A percentile compares a stretch with the other conserved stretches of the same genome.
Conservation (phyloP, 2,888 invertebrate genomes). For the Scotopteryx bipunctaria region DNA sequence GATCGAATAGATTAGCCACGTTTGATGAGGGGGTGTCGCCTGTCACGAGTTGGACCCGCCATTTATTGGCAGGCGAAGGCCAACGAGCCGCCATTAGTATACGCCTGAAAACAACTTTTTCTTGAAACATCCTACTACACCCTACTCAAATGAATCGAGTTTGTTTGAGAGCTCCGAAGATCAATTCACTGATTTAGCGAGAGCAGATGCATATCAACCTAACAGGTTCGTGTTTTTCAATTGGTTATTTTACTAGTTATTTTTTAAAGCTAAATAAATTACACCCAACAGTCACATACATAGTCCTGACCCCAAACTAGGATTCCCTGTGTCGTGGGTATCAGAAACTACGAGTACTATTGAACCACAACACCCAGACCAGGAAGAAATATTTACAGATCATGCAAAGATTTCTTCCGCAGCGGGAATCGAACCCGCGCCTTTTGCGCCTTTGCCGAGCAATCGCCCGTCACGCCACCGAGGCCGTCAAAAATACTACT, state of each 20-base stretch:
- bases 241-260: not conserved
- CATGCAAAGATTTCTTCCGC: no score
- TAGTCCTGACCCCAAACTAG: no score
- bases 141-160: not conserved
- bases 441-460: no score
- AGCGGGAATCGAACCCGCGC: no score
- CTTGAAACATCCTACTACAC: not conserved
- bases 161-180: not conserved
- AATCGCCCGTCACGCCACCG: no score
- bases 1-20: conserved; percentile 64
- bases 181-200: not conserved
- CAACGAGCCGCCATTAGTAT: conserved; percentile 24
- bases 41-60: conserved; percentile 25
- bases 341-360: no score
- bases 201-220: not conserved
- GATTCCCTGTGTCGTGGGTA: no score
- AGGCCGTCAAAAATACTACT: no score
- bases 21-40: conserved; percentile 39
- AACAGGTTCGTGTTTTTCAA: not conserved
- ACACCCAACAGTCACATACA: no score
- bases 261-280: no score
- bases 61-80: conserved; percentile 28
- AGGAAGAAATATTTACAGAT: no score
- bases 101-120: conserved; percentile 14
- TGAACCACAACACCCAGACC: no score